A percentile compares a stretch with the other conserved stretches of the same genome.
phyloP scores from a whole-genome alignment of 2,888 invertebrate species.

The Apantesis nais region DNA sequence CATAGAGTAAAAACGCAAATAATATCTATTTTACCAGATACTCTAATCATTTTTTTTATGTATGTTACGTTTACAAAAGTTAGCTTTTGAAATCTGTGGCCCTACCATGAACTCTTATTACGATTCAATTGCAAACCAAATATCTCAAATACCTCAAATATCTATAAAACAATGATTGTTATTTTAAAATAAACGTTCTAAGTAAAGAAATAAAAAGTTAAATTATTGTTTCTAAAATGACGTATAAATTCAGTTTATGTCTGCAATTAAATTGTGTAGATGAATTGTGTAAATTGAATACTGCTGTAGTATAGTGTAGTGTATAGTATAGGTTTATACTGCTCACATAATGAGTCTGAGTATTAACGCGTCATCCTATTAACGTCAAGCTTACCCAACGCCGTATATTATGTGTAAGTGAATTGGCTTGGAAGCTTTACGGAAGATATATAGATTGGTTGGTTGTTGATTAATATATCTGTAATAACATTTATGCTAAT shows the following conservation, averaged over 20 bases:
- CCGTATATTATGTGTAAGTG: neutral
- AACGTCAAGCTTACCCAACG: neutral
- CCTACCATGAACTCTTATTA: no score
- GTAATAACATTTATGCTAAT: neutral
- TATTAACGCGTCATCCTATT: conserved; percentile 28
- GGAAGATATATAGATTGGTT: neutral
- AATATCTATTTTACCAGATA: neutral
- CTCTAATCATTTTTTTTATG: neutral
- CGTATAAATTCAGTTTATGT: no score
- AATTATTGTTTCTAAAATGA: no score
- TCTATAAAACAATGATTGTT: no score
- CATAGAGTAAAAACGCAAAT: neutral
- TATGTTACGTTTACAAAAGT: no score
- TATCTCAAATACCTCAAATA: no score
- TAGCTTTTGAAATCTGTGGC: neutral
- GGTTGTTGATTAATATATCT: neutral
- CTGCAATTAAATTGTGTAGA: neutral
- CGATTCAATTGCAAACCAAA: no score
- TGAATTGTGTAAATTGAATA: neutral
- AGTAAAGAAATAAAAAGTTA: no score
- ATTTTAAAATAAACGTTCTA: no score
- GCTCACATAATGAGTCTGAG: conserved; percentile 5
- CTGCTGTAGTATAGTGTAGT: neutral
- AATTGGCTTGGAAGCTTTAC: neutral
- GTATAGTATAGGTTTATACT: neutral